These are phyloP conservation scores for Protophormia terraenovae DNA, from an alignment of 2,888 invertebrate genomes.

Conservation along the genomic window DNA sequence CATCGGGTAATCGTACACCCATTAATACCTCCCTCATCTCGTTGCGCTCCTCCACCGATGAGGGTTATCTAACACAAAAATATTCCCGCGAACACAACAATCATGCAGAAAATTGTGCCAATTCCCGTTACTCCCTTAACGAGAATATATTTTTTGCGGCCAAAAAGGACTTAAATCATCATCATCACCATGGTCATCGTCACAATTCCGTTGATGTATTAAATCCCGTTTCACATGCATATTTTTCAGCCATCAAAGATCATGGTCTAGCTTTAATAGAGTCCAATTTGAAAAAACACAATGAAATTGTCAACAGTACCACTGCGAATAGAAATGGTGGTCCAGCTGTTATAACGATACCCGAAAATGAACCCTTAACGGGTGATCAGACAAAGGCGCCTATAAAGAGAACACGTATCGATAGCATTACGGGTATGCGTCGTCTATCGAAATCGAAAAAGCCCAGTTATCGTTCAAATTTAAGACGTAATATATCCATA, in stretches of 20 bases:
- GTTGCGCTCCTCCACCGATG: constrained; percentile 74
- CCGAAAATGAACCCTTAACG: constrained; percentile 72
- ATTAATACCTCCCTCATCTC: constrained; percentile 71
- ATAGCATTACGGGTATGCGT: constrained; percentile 76
- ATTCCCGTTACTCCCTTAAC: constrained; percentile 79
- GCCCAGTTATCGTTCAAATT: constrained; percentile 76
- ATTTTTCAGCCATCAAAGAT: constrained; percentile 72
- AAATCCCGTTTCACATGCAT: constrained; percentile 75
- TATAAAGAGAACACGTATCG: constrained; percentile 71
- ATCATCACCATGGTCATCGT: constrained; percentile 74
- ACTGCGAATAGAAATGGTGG: neutral
- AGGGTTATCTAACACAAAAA: constrained; percentile 76
- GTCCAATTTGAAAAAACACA: constrained; percentile 71
- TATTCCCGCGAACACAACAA: constrained; percentile 70
- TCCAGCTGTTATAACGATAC: constrained; percentile 75
- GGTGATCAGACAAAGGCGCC: constrained; percentile 63
- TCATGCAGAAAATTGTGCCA: constrained; percentile 72
- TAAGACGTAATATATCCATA: constrained; percentile 78
- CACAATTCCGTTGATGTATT: constrained; percentile 79
- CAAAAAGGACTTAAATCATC: constrained; percentile 73
- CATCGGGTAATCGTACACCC: constrained; percentile 68
- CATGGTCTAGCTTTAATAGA: constrained; percentile 75
- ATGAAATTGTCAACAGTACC: constrained; percentile 60
- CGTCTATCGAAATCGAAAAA: constrained; percentile 77
- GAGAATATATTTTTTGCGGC: constrained; percentile 77